Evolutionary conservation across 2,888 invertebrate species (phyloP).

Genomic region (Eucriotettix oculatus): DNA sequence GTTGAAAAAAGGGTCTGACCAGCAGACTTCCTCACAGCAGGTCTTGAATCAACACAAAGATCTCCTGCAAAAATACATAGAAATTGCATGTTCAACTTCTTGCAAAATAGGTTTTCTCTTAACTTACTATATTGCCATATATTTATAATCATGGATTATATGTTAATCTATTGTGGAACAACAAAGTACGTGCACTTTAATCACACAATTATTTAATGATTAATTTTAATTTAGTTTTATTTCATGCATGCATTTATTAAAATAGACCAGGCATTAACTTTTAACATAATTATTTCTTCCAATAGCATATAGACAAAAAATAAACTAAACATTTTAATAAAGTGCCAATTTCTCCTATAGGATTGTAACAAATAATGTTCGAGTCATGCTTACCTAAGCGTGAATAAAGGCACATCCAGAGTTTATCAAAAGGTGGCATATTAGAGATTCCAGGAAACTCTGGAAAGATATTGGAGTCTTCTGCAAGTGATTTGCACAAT

Average conservation of each 20-base stretch:
- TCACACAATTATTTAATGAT: no score
- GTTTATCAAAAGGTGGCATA: constrained; percentile 75
- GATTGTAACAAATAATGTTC: no score
- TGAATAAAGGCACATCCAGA: constrained; percentile 93
- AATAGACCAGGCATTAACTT: no score
- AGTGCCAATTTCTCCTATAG: no score
- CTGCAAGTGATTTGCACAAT: constrained; percentile 52
- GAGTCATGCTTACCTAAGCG: constrained; percentile 49
- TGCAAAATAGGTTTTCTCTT: no score
- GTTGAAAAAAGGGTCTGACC: constrained; percentile 96
- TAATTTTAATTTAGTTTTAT: no score
- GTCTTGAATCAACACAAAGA: constrained; percentile 85
- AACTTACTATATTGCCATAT: no score
- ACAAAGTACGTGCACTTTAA: no score
- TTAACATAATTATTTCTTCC: no score
- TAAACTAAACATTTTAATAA: neutral
- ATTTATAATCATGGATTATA: no score
- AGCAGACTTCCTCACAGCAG: constrained; percentile 92
- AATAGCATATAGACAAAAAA: neutral
- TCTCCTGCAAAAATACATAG: constrained; percentile 36
- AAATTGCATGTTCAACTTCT: neutral
- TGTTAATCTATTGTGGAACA: no score
- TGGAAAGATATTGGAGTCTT: constrained; percentile 54
- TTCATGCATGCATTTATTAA: no score
- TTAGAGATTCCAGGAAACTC: constrained; percentile 70